phyloP scores from a whole-genome alignment of 1,140 invertebrate species.

The Maniola jurtina region DNA sequence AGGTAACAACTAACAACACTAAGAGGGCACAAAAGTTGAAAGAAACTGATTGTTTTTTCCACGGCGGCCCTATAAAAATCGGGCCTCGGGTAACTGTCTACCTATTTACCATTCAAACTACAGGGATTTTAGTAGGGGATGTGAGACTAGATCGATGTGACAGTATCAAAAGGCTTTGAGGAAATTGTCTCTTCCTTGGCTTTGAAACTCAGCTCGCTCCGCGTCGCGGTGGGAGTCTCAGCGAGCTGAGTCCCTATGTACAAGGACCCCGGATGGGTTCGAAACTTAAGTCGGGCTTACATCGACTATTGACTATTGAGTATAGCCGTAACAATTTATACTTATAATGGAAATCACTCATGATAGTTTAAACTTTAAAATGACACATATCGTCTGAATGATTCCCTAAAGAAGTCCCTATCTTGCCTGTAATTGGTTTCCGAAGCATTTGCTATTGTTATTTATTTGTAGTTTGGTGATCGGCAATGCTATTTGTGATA shows the following conservation, averaged over 20 bases:
- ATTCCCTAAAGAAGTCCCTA: too few relatives aligned
- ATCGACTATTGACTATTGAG: too few relatives aligned
- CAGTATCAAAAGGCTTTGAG: constrained; percentile 1
- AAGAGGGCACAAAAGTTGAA: background rate
- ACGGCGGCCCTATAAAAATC: background rate
- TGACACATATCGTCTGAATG: too few relatives aligned
- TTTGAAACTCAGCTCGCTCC: too few relatives aligned
- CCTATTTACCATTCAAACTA: constrained; percentile 5
- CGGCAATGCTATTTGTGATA: background rate
- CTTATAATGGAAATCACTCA: too few relatives aligned
- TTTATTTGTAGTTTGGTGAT: background rate
- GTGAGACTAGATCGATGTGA: background rate
- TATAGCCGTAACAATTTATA: too few relatives aligned
- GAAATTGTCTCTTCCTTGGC: too few relatives aligned
- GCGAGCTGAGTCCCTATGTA: too few relatives aligned
- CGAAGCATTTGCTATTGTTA: background rate
- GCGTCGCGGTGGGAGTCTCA: too few relatives aligned
- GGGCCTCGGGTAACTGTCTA: background rate
- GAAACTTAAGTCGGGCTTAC: too few relatives aligned
- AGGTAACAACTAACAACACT: background rate
- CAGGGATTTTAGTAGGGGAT: background rate
- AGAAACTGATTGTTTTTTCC: background rate
- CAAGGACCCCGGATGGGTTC: too few relatives aligned
- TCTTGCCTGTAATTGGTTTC: background rate
- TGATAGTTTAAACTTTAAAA: too few relatives aligned